These are phyloP conservation scores for Drosophila nasuta DNA, from an alignment of 1,140 invertebrate species.

Conservation along the genomic window DNA sequence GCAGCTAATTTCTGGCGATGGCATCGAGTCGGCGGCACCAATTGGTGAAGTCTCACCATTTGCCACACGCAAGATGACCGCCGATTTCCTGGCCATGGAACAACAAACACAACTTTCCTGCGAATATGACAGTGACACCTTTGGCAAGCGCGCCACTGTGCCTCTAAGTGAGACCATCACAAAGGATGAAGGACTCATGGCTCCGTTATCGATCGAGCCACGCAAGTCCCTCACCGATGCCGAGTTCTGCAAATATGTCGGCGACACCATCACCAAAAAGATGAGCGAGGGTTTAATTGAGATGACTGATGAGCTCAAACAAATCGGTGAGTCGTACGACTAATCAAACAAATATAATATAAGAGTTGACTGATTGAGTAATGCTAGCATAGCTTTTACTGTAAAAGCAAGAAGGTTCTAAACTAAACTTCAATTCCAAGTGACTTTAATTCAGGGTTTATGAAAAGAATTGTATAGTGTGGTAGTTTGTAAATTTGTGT, in stretches of 20 bases:
- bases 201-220: slow-evolving; percentile 69
- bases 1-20: slow-evolving; percentile 48
- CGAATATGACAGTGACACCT: slow-evolving; percentile 55
- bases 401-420: too few species aligned
- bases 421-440: too few species aligned
- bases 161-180: slow-evolving; percentile 47
- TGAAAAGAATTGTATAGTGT: too few species aligned
- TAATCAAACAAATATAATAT: too few species aligned
- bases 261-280: slow-evolving; percentile 84
- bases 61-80: slow-evolving; percentile 54
- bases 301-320: slow-evolving; percentile 78
- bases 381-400: too few species aligned
- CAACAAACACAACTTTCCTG: slow-evolving; percentile 43
- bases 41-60: slow-evolving; percentile 60
- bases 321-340: slow-evolving; percentile 48
- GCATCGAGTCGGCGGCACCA: slow-evolving; percentile 75
- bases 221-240: slow-evolving; percentile 82
- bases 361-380: too few species aligned
- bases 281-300: slow-evolving; percentile 83
- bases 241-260: slow-evolving; percentile 83
- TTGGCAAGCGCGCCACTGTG: slow-evolving; percentile 49
- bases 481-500: too few species aligned
- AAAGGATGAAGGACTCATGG: slow-evolving; percentile 54
- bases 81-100: slow-evolving; percentile 64
- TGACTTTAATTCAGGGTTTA: too few species aligned